phyloP scores from a whole-genome alignment of 2,113 vertebrate genomes.

The Notothenia rossii region DNA sequence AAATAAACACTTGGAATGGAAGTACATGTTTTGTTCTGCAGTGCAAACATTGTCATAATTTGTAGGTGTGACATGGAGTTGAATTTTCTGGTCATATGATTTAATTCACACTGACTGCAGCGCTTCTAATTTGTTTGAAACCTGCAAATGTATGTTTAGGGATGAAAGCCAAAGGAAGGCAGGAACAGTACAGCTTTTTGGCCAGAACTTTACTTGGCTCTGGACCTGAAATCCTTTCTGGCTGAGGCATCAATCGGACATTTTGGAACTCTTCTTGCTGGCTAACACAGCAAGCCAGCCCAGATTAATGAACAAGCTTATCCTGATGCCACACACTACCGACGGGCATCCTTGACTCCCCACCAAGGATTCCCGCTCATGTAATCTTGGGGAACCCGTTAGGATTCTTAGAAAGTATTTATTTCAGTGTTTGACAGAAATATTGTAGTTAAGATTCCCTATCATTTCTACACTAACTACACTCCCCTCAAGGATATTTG shows the following conservation, averaged over 20 bases:
- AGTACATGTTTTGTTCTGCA: constrained; percentile 41
- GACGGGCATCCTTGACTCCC: constrained; percentile 45
- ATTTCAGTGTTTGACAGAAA: constrained; percentile 23
- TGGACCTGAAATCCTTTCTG: constrained; percentile 59
- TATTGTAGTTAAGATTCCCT: background rate
- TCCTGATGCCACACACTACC: constrained; percentile 53
- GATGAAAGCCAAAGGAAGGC: constrained; percentile 39
- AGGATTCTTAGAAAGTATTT: constrained; percentile 48
- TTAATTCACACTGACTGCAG: constrained; percentile 20
- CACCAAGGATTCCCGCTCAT: constrained; percentile 43
- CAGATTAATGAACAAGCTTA: constrained; percentile 68
- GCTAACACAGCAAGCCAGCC: constrained; percentile 45
- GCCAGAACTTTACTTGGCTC: constrained; percentile 42
- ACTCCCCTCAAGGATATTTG: constrained; percentile 16
- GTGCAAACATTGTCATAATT: constrained; percentile 50
- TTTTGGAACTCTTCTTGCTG: constrained; percentile 55
- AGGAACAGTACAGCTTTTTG: constrained; percentile 35
- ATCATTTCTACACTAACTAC: constrained; percentile 14
- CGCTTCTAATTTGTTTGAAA: constrained; percentile 19
- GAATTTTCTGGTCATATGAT: constrained; percentile 29
- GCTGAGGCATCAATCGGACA: constrained; percentile 58
- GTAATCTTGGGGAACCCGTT: constrained; percentile 52
- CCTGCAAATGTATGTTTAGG: constrained; percentile 6
- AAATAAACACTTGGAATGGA: constrained; percentile 33
- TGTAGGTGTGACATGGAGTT: constrained; percentile 4